These are phyloP conservation scores for Calephelis nemesis DNA, from an alignment of 1,140 invertebrate species.

Conservation along the genomic window DNA sequence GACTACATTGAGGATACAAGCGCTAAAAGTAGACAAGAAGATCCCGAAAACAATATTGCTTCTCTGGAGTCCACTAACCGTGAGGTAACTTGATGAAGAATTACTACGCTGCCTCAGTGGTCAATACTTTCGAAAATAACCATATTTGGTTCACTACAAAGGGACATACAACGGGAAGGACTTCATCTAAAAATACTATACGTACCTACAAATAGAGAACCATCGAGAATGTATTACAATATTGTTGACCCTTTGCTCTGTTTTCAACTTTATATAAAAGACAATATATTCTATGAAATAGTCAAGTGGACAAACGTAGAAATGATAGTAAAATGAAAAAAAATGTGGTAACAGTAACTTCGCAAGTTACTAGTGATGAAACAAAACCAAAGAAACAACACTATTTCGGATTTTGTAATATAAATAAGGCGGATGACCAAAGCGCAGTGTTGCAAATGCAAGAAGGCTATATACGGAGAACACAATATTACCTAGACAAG, in stretches of 20 bases:
- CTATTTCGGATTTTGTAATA: too few relatives aligned
- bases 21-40: conserved; percentile 25
- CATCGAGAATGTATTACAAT: too few relatives aligned
- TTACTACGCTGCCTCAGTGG: neutral
- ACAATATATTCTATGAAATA: conserved; percentile 6
- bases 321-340: conserved; percentile 22
- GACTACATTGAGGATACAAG: conserved; percentile 19
- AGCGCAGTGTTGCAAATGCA: too few relatives aligned
- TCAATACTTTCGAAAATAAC: neutral
- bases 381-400: too few relatives aligned
- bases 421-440: too few relatives aligned
- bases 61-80: conserved; percentile 18
- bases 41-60: conserved; percentile 26
- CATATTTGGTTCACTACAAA: neutral
- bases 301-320: conserved; percentile 21
- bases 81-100: conserved; percentile 11
- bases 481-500: too few relatives aligned
- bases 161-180: neutral
- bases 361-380: too few relatives aligned
- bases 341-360: neutral
- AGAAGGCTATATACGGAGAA: too few relatives aligned
- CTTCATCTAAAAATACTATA: conserved; percentile 37
- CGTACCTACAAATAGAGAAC: conserved; percentile 26
- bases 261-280: conserved; percentile 20
- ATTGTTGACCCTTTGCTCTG: conserved; percentile 21